Conservation (phyloP, 2,113 vertebrate species). For the Lagenorhynchus albirostris region DNA sequence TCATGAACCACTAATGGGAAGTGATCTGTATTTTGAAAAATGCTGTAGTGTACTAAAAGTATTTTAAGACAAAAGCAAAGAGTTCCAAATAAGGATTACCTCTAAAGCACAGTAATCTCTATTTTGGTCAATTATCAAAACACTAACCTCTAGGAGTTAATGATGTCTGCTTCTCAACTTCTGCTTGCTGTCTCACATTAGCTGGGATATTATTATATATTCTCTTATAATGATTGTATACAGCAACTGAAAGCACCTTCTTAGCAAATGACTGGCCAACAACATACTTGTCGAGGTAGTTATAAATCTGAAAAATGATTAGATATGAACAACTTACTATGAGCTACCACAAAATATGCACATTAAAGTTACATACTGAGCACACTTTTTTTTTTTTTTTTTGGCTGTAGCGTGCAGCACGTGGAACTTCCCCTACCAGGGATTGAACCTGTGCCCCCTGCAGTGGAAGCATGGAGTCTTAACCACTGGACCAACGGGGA, state of each 20-base stretch:
- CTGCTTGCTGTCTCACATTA: conserved; percentile 91
- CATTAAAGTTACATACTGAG: background rate
- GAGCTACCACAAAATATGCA: background rate
- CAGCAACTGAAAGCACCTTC: conserved; percentile 97
- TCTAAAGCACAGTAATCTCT: background rate
- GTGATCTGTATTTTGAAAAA: background rate
- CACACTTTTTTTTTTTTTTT: background rate
- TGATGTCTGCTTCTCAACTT: conserved; percentile 94
- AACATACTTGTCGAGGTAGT: conserved; percentile 98
- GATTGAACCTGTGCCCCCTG: too few species aligned
- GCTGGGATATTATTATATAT: conserved; percentile 98
- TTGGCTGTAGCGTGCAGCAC: accelerated
- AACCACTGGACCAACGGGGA: background rate
- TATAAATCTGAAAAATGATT: conserved; percentile 91
- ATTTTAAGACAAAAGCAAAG: conserved; percentile 30
- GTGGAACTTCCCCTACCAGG: background rate
- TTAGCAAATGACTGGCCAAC: conserved; percentile 98
- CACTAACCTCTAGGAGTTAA: conserved; percentile 95
- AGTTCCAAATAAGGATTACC: conserved; percentile 23
- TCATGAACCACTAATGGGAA: background rate
- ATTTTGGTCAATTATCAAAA: conserved; percentile 41
- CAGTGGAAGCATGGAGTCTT: background rate
- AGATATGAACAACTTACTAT: conserved; percentile 34
- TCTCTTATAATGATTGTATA: conserved; percentile 99
- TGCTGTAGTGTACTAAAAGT: background rate